A percentile compares a stretch with the other conserved stretches of the same genome.
Conservation (phyloP, 2,797 vertebrate genomes). For the Cheirogaleus major region DNA sequence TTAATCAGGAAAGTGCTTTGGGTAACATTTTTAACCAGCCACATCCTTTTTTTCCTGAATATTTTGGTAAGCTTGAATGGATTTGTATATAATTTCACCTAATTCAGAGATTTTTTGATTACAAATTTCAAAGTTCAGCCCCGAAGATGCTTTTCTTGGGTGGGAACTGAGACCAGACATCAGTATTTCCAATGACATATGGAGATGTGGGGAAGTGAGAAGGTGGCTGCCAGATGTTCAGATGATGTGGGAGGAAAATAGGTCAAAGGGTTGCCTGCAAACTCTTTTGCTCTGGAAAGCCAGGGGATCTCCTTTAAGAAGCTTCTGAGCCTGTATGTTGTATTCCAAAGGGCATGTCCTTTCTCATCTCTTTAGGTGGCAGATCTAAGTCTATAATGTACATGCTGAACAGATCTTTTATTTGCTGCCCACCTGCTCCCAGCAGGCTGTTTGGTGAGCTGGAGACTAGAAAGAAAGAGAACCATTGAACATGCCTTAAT, state of each 20-base stretch:
- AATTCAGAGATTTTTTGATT: conserved; percentile 25
- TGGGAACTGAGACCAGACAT: neutral
- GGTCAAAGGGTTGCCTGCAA: neutral
- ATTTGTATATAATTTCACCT: conserved; percentile 11
- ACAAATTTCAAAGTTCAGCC: neutral
- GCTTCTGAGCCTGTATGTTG: neutral
- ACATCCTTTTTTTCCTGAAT: conserved; percentile 40
- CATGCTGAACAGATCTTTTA: neutral
- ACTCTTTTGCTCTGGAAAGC: neutral
- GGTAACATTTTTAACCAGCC: neutral
- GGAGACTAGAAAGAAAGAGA: neutral
- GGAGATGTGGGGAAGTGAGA: neutral
- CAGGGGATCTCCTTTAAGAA: neutral
- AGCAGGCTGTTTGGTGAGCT: neutral
- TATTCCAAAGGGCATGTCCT: neutral
- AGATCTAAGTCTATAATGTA: neutral
- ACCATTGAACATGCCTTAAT: neutral
- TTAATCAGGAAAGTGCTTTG: neutral
- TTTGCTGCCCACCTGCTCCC: neutral
- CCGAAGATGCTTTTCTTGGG: neutral
- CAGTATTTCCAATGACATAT: neutral
- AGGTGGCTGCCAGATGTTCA: conserved; percentile 3
- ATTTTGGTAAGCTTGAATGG: neutral
- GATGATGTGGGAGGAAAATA: neutral
- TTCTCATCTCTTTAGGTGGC: neutral